These are phyloP conservation scores for Euplagia quadripunctaria DNA, from an alignment of 2,888 invertebrate species.

Conservation along the genomic window DNA sequence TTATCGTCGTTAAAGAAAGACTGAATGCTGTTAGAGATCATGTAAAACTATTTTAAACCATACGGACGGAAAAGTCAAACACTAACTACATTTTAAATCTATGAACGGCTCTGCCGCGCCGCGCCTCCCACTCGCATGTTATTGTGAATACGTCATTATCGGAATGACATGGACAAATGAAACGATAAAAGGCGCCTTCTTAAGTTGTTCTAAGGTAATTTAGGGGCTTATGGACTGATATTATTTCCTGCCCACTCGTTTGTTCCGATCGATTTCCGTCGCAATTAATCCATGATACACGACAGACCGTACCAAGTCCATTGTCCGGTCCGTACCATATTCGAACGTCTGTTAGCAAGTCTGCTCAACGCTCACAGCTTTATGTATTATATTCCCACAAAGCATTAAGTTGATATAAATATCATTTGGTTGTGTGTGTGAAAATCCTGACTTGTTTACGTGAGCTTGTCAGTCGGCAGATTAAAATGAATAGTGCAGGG, in stretches of 20 bases:
- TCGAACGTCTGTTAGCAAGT: neutral
- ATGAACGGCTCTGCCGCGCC: too few species aligned
- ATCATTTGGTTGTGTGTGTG: neutral
- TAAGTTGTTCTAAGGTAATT: neutral
- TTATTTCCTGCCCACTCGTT: neutral
- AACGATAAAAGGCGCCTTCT: neutral
- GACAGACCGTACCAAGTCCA: neutral
- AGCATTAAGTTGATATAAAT: neutral
- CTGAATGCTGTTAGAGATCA: too few species aligned
- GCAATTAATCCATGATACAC: neutral
- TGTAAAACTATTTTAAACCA: too few species aligned
- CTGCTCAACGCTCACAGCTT: neutral
- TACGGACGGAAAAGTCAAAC: too few species aligned
- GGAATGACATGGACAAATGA: neutral
- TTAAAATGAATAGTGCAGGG: constrained; percentile 51
- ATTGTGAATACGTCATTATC: neutral
- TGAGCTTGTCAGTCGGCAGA: constrained; percentile 40
- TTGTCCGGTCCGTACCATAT: neutral
- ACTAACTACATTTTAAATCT: too few species aligned
- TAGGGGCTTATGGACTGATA: neutral
- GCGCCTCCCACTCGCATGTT: too few species aligned
- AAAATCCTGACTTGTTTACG: constrained; percentile 29
- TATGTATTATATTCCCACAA: neutral
- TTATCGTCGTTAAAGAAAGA: too few species aligned
- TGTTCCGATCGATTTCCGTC: neutral